Percentiles rank a stretch among this genome's conserved stretches.
Conservation (phyloP, 2,888 invertebrate species). For the Erebia aethiops region DNA sequence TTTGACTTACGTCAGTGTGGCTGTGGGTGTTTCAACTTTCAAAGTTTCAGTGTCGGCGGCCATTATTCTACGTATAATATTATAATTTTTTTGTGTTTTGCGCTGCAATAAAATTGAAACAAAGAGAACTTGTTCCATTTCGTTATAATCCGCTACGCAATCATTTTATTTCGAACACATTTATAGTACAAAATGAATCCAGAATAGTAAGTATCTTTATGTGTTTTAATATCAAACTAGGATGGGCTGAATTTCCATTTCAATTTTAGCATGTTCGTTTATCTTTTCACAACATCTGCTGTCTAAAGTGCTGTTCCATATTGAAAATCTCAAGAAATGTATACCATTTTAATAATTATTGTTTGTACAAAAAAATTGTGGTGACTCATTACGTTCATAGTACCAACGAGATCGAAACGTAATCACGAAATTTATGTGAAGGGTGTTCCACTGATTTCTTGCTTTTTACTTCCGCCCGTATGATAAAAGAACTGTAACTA, state of each 20-base stretch:
- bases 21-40: too few species aligned
- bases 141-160: constrained; percentile 57
- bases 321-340: background rate
- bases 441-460: constrained; percentile 52
- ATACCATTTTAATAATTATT: background rate
- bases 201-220: constrained; percentile 89
- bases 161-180: constrained; percentile 65
- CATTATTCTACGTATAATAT: constrained; percentile 80
- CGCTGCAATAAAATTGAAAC: constrained; percentile 60
- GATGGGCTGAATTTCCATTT: constrained; percentile 63
- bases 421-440: constrained; percentile 67
- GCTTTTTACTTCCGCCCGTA: constrained; percentile 50
- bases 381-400: constrained; percentile 76
- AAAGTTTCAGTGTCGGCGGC: constrained; percentile 78
- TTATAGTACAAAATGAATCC: constrained; percentile 88
- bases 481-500: constrained; percentile 37
- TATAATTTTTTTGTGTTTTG: constrained; percentile 72
- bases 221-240: constrained; percentile 59
- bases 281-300: constrained; percentile 34
- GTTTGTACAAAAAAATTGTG: constrained; percentile 39
- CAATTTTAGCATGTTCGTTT: constrained; percentile 72
- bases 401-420: constrained; percentile 61
- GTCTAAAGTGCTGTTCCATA: background rate
- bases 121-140: constrained; percentile 72
- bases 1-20: constrained; percentile 80